Base-by-base conservation (phyloP, 2,113 vertebrate genomes). In the Manacus vitellinus region DNA sequence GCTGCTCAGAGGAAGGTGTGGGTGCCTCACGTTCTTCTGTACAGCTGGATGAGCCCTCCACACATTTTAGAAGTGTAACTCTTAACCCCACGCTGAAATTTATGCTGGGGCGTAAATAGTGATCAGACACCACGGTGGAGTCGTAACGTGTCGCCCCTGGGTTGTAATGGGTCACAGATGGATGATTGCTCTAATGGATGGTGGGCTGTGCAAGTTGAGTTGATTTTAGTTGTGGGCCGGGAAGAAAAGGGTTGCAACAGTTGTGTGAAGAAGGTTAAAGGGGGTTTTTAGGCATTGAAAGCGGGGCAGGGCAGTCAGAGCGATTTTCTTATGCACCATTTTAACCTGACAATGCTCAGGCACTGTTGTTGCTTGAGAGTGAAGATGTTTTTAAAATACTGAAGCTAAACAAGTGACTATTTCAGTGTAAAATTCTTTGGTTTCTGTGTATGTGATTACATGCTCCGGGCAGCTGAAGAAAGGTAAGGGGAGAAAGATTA, bases 201-300 rank as follows among this genome's bases (percentile, higher is more conserved):
- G 37, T 21, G 81, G 84, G 75, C 71, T 35, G 71, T 8, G 0
- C 25, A 0, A 25, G 56, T 12, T 33, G 61, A 49, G 71, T 23
- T 39, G 87, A 2, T 63, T 66, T 70, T 18, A 27, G 72, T 58
- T 14, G 30, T 7, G 61, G 25, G 55, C 6, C 2, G 12, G 65
- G 76, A 67, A 84, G 89, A 44, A 67, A 22, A 78, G 59, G 72
- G 12, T 49, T 89, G 95, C 97, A 98, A 95, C 96, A 98, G 96
- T 95, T 98, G 85, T 56, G 51, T 74, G 85, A 73, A 68, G 78
- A 58, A 93, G 85, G 85, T 30, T 63, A 78, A 75, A 86, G 47
- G 77, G 67, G 37, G 12, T 41, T 89, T 87, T 83, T 43, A 72
- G 75, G 56, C 56, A 1, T 1, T 77, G 75, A 58, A 66, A 94